Percentiles rank a stretch among this genome's conserved stretches.
Conservation (phyloP, 64 coral and sea anemone genomes). For the Actinia equina region DNA sequence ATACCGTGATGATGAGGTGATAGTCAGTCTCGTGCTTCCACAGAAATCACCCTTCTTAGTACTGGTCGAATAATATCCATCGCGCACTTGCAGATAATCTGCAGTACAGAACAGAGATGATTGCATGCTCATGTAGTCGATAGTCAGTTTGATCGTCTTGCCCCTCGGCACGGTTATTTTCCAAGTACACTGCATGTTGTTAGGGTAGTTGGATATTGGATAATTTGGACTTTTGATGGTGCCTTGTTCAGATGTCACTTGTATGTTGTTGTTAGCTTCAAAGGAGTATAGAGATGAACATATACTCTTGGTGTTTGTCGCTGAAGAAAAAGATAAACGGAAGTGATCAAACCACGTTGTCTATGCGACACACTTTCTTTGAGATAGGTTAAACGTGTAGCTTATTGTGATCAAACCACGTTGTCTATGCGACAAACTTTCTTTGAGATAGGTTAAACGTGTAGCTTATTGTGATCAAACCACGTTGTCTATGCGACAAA, state of each 20-base stretch:
- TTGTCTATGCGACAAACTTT: no score
- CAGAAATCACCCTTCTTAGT: constrained; percentile 18
- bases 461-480: no score
- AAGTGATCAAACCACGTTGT: background rate
- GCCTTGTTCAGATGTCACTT: constrained; percentile 16
- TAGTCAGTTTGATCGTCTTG: constrained; percentile 26
- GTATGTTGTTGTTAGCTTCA: constrained; percentile 30
- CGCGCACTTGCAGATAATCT: constrained; percentile 34
- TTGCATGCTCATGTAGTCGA: constrained; percentile 47
- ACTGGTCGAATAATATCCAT: constrained; percentile 30
- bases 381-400: no score
- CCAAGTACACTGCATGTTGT: constrained; percentile 61
- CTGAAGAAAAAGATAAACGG: background rate
- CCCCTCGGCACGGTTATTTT: constrained; percentile 38
- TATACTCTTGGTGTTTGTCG: background rate
- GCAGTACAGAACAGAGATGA: constrained; percentile 11
- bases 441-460: no score
- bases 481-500: no score
- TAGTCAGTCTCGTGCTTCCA: background rate
- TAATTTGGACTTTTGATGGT: constrained; percentile 44
- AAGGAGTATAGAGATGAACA: constrained; percentile 10
- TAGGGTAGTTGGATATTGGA: constrained; percentile 34
- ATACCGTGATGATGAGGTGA: constrained; percentile 43
- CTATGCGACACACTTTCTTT: no score
- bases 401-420: no score